Conservation (phyloP, 2,888 invertebrate species). For the Campaea margaritaria region DNA sequence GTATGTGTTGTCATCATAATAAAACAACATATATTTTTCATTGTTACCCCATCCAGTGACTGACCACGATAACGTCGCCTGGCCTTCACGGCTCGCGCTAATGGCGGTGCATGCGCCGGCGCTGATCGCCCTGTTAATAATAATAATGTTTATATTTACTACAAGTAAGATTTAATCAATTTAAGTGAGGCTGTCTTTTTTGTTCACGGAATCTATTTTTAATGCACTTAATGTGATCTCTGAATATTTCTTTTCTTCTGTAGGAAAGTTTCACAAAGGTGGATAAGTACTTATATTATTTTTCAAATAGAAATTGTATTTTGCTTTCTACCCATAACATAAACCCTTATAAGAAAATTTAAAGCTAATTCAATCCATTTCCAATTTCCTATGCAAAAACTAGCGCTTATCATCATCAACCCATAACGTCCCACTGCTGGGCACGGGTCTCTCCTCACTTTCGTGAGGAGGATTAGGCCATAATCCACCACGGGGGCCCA, state of each 20-base stretch:
- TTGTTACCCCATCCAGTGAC: slow-evolving; percentile 49
- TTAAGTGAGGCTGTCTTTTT: neutral
- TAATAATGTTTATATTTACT: slow-evolving; percentile 50
- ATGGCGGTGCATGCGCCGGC: slow-evolving; percentile 62
- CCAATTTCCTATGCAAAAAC: slow-evolving; percentile 10
- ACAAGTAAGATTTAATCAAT: neutral
- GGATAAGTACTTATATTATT: too few relatives aligned
- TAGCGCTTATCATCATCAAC: too few relatives aligned
- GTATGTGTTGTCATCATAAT: neutral
- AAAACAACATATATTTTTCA: slow-evolving; percentile 49
- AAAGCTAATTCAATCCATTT: slow-evolving; percentile 6
- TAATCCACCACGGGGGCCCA: too few relatives aligned
- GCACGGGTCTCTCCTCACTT: too few relatives aligned
- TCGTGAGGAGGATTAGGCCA: too few relatives aligned
- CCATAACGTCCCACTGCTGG: too few relatives aligned
- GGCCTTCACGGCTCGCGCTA: slow-evolving; percentile 72
- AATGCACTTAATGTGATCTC: too few relatives aligned
- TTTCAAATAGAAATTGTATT: too few relatives aligned
- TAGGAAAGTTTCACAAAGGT: too few relatives aligned
- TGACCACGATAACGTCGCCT: slow-evolving; percentile 59
- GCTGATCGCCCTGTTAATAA: slow-evolving; percentile 57
- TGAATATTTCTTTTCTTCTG: too few relatives aligned
- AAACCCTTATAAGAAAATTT: neutral
- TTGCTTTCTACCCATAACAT: too few relatives aligned
- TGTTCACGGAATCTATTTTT: too few relatives aligned